Base-by-base conservation (phyloP, 2,888 invertebrate species). In the Acleris cristana region DNA sequence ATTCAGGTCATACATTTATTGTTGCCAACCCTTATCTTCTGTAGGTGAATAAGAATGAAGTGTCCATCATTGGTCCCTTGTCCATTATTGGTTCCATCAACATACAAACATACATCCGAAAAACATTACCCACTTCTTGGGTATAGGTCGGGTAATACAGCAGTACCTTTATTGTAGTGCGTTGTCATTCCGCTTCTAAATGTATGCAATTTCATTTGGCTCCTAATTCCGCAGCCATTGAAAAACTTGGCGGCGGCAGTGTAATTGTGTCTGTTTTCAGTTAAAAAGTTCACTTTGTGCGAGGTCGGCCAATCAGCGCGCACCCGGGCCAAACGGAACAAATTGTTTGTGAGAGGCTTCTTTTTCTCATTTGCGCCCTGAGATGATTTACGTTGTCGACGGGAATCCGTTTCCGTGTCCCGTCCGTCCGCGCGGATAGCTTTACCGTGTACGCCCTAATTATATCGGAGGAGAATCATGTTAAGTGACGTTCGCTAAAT, bases 271-370 rank as follows among this genome's bases (percentile, higher is more conserved):
- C 63, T 63, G 67, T 58, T 58, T 67, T 63, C 63, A 58, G 67
- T 67, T 67, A 63, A 67, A 65, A 67, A 67, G 67, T 67, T 67
- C 53, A 58, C 63, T 67, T 67, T 67, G 62, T 67, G 52, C 67
- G 63, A 23, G 58, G 58, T 49, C 40, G 61, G 58, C 62, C 67
- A 67, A 70, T 70, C 70, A 70, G 59, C 67, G 62, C 69, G 64
- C 49, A 54, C 26, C 54, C 58, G 59, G 54, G 49, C 57, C 65
- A 70, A 64, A 66, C 67, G 58, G 64, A 67, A 70, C 68, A 70
- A 67, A 68, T 70, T 68, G 70, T 68, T 67, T 70, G 64, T 61
- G 64, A 65, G 68, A 62, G 68, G 60, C 61, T 64, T 70, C 67
- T 70, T 67, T 62, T 70, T 70, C 70, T 62, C 68, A 70, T 70